These are phyloP conservation scores for Brachirus orientalis DNA, from an alignment of 2,113 vertebrate species.

Conservation along the genomic window DNA sequence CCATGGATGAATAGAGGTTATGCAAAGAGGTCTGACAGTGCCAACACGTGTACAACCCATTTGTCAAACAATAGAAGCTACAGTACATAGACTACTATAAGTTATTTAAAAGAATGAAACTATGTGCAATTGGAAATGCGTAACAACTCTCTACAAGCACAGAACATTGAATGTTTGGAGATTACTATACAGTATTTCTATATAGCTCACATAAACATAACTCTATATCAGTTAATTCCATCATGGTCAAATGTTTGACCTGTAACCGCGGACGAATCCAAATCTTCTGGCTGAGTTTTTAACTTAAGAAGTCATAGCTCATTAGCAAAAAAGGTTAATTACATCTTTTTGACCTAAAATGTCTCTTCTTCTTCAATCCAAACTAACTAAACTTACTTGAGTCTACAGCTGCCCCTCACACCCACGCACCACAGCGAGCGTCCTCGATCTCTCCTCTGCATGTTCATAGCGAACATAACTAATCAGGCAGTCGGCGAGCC, in stretches of 20 bases:
- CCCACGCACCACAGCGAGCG: slow-evolving; percentile 27
- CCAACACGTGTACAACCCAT: too few species aligned
- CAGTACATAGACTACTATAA: too few species aligned
- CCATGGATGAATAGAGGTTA: too few species aligned
- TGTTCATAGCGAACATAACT: slow-evolving; percentile 50
- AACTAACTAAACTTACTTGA: background rate
- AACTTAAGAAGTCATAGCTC: slow-evolving; percentile 7
- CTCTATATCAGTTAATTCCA: too few species aligned
- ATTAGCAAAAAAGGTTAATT: slow-evolving; percentile 38
- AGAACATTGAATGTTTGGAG: too few species aligned
- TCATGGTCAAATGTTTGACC: background rate
- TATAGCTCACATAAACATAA: too few species aligned
- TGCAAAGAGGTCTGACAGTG: too few species aligned
- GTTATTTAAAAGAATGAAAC: too few species aligned
- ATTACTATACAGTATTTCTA: too few species aligned
- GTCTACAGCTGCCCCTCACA: slow-evolving; percentile 5
- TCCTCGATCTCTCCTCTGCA: slow-evolving; percentile 23
- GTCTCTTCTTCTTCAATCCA: background rate
- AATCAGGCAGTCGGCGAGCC: slow-evolving; percentile 51
- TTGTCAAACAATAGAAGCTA: too few species aligned
- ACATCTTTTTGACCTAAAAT: slow-evolving; percentile 24
- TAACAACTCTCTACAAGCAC: too few species aligned
- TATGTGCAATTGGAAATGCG: too few species aligned
- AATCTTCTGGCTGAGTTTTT: slow-evolving; percentile 2
- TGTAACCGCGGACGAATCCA: slow-evolving; percentile 10